Evolutionary conservation across 2,888 invertebrate genomes (phyloP).

Genomic region (Mythimna loreyi): DNA sequence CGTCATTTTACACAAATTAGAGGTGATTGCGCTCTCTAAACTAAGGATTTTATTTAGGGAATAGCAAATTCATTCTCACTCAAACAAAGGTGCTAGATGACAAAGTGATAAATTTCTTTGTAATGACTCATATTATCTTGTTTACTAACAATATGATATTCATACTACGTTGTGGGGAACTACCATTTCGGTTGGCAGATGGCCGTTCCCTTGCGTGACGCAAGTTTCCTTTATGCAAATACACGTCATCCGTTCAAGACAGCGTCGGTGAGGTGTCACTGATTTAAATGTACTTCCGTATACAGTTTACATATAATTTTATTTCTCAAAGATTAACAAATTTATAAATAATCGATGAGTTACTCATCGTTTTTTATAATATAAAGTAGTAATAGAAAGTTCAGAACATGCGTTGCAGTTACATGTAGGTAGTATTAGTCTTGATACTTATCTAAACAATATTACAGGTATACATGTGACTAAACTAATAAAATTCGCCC

Average conservation of each 20-base stretch:
- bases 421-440: too few relatives aligned
- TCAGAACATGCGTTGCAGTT: too few relatives aligned
- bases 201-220: conserved; percentile 50
- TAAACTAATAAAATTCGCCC: too few relatives aligned
- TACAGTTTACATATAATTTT: neutral
- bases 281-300: conserved; percentile 44
- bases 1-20: conserved; percentile 19
- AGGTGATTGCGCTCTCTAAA: conserved; percentile 19
- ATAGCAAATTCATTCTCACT: conserved; percentile 9
- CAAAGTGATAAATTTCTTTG: conserved; percentile 25
- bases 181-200: conserved; percentile 52
- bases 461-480: too few relatives aligned
- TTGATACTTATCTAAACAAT: too few relatives aligned
- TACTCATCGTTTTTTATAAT: too few relatives aligned
- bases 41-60: conserved; percentile 7
- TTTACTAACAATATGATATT: conserved; percentile 43
- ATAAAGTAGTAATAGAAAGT: too few relatives aligned
- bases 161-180: conserved; percentile 30
- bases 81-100: conserved; percentile 18
- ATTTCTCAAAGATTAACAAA: too few relatives aligned
- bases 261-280: conserved; percentile 27
- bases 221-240: conserved; percentile 57
- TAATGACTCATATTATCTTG: conserved; percentile 30
- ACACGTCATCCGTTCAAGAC: conserved; percentile 42
- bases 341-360: conserved; percentile 3